phyloP scores from a whole-genome alignment of 2,113 vertebrate species.

The Pagrus major region DNA sequence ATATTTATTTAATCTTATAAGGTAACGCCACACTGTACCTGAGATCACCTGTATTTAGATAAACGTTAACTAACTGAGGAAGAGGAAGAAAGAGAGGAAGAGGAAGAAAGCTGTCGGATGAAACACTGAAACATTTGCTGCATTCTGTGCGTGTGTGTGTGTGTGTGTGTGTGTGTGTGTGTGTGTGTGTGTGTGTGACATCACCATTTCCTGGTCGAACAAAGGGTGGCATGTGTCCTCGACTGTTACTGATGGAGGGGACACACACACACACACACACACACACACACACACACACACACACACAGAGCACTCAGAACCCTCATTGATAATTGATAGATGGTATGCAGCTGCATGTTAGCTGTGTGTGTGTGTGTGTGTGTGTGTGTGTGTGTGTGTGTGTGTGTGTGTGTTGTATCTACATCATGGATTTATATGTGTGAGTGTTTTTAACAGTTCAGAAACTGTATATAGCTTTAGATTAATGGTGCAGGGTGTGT shows the following conservation, averaged over 20 bases:
- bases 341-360: slow-evolving; percentile 5
- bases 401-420: slow-evolving; percentile 23
- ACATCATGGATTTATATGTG: neutral
- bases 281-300: slow-evolving; percentile 25
- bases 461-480: neutral
- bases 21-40: no score
- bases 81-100: no score
- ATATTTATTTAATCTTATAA: no score
- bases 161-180: slow-evolving; percentile 10
- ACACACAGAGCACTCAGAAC: slow-evolving; percentile 31
- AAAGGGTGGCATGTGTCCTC: slow-evolving; percentile 33
- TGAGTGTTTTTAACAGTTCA: slow-evolving; percentile 8
- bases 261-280: slow-evolving; percentile 1
- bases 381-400: slow-evolving; percentile 19
- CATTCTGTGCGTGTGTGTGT: slow-evolving; percentile 30
- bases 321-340: slow-evolving; percentile 59
- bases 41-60: no score
- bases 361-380: slow-evolving; percentile 20
- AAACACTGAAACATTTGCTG: slow-evolving; percentile 11
- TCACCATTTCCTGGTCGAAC: slow-evolving; percentile 45
- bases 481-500: neutral
- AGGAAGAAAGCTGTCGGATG: neutral
- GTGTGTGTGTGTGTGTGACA: neutral
- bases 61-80: no score
- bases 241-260: slow-evolving; percentile 10